Conservation (phyloP, 2,113 vertebrate genomes). For the Serilophus lunatus region DNA sequence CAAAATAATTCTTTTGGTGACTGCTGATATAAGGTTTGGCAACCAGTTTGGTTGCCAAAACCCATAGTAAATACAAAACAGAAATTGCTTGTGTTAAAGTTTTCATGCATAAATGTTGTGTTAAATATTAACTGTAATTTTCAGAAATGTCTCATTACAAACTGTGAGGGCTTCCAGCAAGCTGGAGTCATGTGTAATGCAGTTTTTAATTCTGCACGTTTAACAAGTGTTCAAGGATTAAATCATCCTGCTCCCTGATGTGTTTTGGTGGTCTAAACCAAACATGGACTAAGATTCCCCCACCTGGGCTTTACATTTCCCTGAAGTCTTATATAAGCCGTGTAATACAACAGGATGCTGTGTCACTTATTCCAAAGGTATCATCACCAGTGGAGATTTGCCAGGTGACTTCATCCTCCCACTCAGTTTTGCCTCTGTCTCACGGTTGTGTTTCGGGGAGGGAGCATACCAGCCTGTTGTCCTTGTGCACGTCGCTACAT, state of each 20-base stretch:
- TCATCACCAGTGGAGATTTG: constrained; percentile 63
- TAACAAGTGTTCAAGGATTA: constrained; percentile 27
- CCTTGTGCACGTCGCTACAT: neutral
- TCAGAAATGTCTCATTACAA: neutral
- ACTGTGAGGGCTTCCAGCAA: neutral
- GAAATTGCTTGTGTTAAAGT: neutral
- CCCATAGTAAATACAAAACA: neutral
- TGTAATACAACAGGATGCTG: constrained; percentile 61
- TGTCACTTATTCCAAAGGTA: constrained; percentile 66
- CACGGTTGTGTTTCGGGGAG: constrained; percentile 21
- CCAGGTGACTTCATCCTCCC: constrained; percentile 68
- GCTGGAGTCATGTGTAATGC: neutral
- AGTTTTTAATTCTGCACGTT: neutral
- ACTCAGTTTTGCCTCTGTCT: constrained; percentile 63
- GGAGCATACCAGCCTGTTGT: constrained; percentile 46
- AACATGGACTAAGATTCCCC: constrained; percentile 33
- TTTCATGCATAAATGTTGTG: neutral
- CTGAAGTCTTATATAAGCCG: constrained; percentile 52
- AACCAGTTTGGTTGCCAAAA: neutral
- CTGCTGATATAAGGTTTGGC: neutral
- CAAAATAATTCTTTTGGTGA: neutral
- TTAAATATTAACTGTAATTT: neutral
- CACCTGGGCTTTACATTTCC: constrained; percentile 52
- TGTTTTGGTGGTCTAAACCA: constrained; percentile 49
- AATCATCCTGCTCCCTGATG: constrained; percentile 42